Evolutionary conservation across 2,113 vertebrate genomes (phyloP).

Genomic region (Myrmecophaga tridactyla): DNA sequence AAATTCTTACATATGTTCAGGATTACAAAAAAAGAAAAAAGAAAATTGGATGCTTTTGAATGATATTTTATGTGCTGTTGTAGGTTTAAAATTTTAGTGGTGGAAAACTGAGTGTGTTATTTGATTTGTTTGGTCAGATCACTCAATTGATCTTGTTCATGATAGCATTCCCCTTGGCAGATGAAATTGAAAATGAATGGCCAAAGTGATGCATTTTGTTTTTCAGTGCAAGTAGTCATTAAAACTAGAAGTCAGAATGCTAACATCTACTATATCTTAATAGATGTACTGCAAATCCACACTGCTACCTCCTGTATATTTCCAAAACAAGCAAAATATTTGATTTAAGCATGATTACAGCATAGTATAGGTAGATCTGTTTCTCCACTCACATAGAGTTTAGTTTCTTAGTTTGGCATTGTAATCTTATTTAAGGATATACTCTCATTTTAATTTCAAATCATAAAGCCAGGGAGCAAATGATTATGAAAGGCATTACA

Average conservation of each 20-base stretch:
- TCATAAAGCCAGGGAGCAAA: not conserved
- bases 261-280: slow-evolving; percentile 38
- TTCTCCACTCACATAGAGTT: not conserved
- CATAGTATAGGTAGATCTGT: not conserved
- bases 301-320: not conserved
- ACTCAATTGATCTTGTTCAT: slow-evolving; percentile 56
- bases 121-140: slow-evolving; percentile 46
- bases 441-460: not conserved
- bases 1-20: slow-evolving; percentile 23
- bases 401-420: not conserved
- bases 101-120: slow-evolving; percentile 17
- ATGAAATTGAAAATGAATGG: slow-evolving; percentile 57
- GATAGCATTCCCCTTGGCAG: slow-evolving; percentile 50
- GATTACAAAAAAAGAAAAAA: not conserved
- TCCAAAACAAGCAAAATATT: slow-evolving; percentile 43
- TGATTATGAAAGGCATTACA: not conserved
- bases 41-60: slow-evolving; percentile 6
- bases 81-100: slow-evolving; percentile 36
- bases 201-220: slow-evolving; percentile 53
- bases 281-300: not conserved
- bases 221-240: slow-evolving; percentile 53
- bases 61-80: not conserved
- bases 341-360: not conserved
- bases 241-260: slow-evolving; percentile 35
- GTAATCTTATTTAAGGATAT: not conserved